Conservation (phyloP, 2,888 invertebrate genomes). For the Gryllus longicercus region DNA sequence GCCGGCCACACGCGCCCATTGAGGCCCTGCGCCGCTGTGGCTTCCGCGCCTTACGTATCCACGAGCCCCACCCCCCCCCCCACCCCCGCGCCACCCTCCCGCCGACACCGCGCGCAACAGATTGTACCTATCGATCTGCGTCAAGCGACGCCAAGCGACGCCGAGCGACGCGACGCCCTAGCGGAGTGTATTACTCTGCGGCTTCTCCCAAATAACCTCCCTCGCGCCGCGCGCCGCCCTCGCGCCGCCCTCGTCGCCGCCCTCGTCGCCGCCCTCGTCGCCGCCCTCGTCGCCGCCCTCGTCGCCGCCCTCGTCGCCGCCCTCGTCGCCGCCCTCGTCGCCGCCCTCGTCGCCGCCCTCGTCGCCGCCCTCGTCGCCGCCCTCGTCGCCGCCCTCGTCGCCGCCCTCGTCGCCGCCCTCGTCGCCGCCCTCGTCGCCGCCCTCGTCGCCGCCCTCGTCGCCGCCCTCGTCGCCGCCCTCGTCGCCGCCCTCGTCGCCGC, state of each 20-base stretch:
- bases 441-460: neutral
- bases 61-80: too few relatives aligned
- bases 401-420: too few relatives aligned
- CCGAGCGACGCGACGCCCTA: neutral
- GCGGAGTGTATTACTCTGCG: conserved; percentile 17
- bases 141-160: neutral
- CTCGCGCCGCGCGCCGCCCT: neutral
- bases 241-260: neutral
- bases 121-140: conserved; percentile 1
- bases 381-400: too few relatives aligned
- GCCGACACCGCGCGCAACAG: neutral
- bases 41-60: too few relatives aligned
- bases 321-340: too few relatives aligned
- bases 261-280: neutral
- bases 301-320: too few relatives aligned
- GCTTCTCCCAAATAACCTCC: neutral
- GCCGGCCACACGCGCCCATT: too few relatives aligned
- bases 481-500: neutral
- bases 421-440: too few relatives aligned
- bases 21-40: too few relatives aligned
- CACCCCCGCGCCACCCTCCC: too few relatives aligned
- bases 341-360: too few relatives aligned
- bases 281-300: neutral
- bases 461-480: neutral
- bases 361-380: too few relatives aligned